Evolutionary conservation across 2,888 invertebrate genomes (phyloP).

Genomic region (Mythimna vitellina): DNA sequence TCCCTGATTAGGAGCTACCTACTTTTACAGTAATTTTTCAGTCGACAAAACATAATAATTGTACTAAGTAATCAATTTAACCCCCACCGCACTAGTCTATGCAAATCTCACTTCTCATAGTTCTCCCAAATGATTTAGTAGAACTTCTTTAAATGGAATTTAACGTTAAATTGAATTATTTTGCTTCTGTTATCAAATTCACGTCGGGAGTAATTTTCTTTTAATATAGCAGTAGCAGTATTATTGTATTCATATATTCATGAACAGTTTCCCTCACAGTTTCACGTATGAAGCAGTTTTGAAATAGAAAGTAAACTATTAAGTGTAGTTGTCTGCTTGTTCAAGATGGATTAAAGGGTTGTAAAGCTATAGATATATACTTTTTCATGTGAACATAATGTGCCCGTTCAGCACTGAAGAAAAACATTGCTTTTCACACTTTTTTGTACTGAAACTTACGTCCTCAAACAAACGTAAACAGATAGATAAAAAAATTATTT

Average conservation of each 20-base stretch:
- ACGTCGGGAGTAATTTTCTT: slow-evolving; percentile 45
- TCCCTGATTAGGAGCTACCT: not conserved
- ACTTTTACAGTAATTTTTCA: not conserved
- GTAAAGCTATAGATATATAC: too few species aligned
- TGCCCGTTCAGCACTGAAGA: too few species aligned
- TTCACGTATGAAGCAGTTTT: slow-evolving; percentile 18
- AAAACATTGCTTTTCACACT: too few species aligned
- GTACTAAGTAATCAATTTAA: not conserved
- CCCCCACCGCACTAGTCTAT: not conserved
- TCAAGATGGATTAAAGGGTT: not conserved
- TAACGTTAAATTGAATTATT: slow-evolving; percentile 38
- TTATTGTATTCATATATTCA: slow-evolving; percentile 55
- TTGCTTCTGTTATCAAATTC: slow-evolving; percentile 33
- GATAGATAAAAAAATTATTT: too few species aligned
- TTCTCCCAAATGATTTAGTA: slow-evolving; percentile 22
- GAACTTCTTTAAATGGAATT: slow-evolving; percentile 32
- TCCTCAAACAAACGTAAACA: too few species aligned
- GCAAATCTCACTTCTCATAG: slow-evolving; percentile 8
- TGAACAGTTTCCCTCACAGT: slow-evolving; percentile 33
- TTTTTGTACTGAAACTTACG: too few species aligned
- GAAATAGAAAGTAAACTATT: slow-evolving; percentile 20
- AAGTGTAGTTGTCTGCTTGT: not conserved
- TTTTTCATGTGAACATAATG: not conserved
- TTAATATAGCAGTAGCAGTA: slow-evolving; percentile 30
- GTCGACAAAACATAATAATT: not conserved